Evolutionary conservation across 1,140 invertebrate genomes (phyloP).

Genomic region (Drosophila rhopaloa): DNA sequence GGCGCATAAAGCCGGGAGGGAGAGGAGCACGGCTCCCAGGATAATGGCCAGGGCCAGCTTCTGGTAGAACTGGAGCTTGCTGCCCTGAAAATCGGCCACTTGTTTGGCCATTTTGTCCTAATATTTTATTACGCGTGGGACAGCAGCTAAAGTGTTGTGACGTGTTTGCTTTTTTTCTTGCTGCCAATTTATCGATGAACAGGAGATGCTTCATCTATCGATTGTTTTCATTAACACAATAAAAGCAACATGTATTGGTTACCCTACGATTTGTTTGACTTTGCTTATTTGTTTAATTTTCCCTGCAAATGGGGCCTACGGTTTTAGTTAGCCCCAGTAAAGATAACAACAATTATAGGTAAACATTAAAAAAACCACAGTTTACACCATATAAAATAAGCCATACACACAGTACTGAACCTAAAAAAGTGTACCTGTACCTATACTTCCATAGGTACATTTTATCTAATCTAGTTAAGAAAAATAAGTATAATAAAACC

Average conservation of each 20-base stretch:
- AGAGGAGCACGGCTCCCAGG: slow-evolving; percentile 58
- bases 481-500: too few relatives aligned
- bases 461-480: too few relatives aligned
- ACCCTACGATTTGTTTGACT: not conserved
- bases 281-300: not conserved
- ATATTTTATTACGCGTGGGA: slow-evolving; percentile 16
- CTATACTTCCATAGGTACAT: too few relatives aligned
- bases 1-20: slow-evolving; percentile 62
- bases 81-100: slow-evolving; percentile 48
- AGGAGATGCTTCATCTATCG: not conserved
- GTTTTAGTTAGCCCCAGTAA: too few relatives aligned
- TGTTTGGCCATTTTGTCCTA: slow-evolving; percentile 58
- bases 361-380: not conserved
- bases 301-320: too few relatives aligned
- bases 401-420: not conserved
- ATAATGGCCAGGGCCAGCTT: slow-evolving; percentile 60
- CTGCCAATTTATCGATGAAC: slow-evolving; percentile 45
- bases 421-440: too few relatives aligned
- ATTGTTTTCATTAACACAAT: not conserved
- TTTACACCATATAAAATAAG: not conserved
- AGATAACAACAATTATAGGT: too few relatives aligned
- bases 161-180: slow-evolving; percentile 68
- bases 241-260: not conserved
- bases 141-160: slow-evolving; percentile 53
- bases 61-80: slow-evolving; percentile 60